Evolutionary conservation across 1,140 invertebrate species (phyloP), one percentile per base, ranked within the genome.

Genomic region (Phymorhynchus buccinoides): DNA sequence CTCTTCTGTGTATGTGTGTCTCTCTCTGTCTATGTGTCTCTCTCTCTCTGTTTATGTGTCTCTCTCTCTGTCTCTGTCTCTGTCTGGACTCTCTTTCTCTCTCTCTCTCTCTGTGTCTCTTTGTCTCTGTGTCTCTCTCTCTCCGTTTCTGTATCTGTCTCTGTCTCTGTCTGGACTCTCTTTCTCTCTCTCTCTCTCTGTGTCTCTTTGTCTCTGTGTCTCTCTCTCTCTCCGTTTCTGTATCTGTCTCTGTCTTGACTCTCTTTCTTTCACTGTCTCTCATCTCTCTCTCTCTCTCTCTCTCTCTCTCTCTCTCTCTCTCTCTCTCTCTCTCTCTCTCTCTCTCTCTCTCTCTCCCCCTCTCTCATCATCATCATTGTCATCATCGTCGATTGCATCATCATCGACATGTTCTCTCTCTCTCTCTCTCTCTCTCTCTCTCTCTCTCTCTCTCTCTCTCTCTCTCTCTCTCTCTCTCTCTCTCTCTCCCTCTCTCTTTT

Each of bases 221-320:
- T 37, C 3, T 73, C n/a, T 73, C 30, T 73, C 30, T 73, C 30
- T 73, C n/a, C 9, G 68, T 73, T 6, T 32, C 30, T 73, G 9
- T 66, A n/a, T 66, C 9, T 66, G 62, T 14, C 62, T 66, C 62
- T 66, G 3, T 66, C 62, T 7, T n/a, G 4, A 6, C 62, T 66
- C 62, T 66, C 9, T 66, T n/a, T 66, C 62, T 66, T n/a, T 66
- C 62, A n/a, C 32, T 6, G 6, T 73, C 30, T 6, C 4, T 37
- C n/a, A 6, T 73, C 68, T 6, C n/a, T 32, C 32, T 6, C 68
- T 73, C 68, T 35, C 68, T 73, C 68, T 35, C 68, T 73, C 68
- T 73, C 30, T 73, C 68, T 73, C 68, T 73, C 68, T 73, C 68
- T 73, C 68, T 73, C 30, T 37, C 68, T 73, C 68, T 73, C 68